These are phyloP conservation scores for Halichoeres trimaculatus DNA, from an alignment of 2,113 vertebrate genomes.

Conservation along the genomic window DNA sequence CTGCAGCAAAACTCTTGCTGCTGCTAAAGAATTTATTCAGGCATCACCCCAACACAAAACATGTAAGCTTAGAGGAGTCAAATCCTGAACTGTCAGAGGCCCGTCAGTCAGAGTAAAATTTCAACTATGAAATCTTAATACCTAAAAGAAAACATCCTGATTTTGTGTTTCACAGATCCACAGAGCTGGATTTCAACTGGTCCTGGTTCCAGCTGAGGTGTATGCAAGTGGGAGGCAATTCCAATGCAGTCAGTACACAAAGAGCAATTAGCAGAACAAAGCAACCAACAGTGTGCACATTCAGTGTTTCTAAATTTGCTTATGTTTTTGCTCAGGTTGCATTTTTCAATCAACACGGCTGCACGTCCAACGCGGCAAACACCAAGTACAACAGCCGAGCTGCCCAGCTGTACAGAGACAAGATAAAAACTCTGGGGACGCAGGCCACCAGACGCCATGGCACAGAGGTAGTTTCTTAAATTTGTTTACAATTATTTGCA, in stretches of 20 bases:
- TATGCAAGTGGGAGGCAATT: conserved; percentile 98
- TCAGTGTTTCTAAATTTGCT: neutral
- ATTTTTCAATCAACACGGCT: conserved; percentile 93
- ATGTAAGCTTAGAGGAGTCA: too few species aligned
- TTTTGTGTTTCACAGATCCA: conserved; percentile 84
- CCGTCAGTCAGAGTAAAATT: too few species aligned
- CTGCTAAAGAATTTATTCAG: too few species aligned
- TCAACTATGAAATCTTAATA: too few species aligned
- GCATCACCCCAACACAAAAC: too few species aligned
- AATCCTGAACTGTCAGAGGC: too few species aligned
- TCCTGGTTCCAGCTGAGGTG: conserved; percentile 97
- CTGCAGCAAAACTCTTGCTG: too few species aligned
- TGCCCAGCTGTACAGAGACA: conserved; percentile 91
- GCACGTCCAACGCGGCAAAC: conserved; percentile 86
- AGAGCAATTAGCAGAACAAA: neutral
- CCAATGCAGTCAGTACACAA: conserved; percentile 87
- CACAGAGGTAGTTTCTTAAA: conserved; percentile 84
- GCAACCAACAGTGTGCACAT: neutral
- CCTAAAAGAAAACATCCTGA: too few species aligned
- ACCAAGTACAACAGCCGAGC: conserved; percentile 93
- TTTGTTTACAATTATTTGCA: neutral
- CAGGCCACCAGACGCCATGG: conserved; percentile 90
- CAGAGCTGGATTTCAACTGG: conserved; percentile 97
- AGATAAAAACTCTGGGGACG: conserved; percentile 87
- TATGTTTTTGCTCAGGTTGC: conserved; percentile 76